Conservation (phyloP, 1,140 invertebrate genomes). For the Diachasma alloeum region DNA sequence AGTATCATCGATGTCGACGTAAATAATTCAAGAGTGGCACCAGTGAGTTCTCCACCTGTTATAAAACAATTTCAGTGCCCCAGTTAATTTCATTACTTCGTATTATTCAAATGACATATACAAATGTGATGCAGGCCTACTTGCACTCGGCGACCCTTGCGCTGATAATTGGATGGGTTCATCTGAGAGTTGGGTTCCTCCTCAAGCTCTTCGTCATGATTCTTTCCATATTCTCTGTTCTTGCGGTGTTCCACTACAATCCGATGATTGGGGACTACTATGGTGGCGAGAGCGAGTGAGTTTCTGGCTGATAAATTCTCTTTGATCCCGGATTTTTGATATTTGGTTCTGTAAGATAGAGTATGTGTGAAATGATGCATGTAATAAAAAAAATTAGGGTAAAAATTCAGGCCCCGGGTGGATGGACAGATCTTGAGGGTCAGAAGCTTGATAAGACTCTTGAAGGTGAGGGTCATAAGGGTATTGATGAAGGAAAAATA, state of each 20-base stretch:
- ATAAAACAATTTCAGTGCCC: no score
- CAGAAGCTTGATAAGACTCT: no score
- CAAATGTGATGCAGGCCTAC: conserved; percentile 70
- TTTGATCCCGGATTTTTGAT: no score
- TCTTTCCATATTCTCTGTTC: conserved; percentile 67
- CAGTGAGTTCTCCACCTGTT: conserved; percentile 48
- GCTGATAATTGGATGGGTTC: conserved; percentile 81
- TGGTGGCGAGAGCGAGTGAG: conserved; percentile 68
- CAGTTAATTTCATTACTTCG: no score
- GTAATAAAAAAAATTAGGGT: no score
- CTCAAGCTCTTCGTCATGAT: conserved; percentile 83
- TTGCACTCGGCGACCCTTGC: conserved; percentile 81
- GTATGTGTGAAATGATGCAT: no score
- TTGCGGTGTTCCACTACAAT: conserved; percentile 47
- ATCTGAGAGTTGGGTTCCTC: conserved; percentile 83
- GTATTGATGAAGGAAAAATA: no score
- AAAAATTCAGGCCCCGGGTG: no score
- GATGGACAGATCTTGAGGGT: no score
- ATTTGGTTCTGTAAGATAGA: background rate
- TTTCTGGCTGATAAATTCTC: conserved; percentile 26
- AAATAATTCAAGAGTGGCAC: conserved; percentile 44
- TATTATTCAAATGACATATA: no score
- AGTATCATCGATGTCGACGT: conserved; percentile 49
- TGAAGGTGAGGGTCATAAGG: no score
- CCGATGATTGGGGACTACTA: conserved; percentile 67